These are phyloP conservation scores for Bombyx huttoni DNA, from an alignment of 2,888 invertebrate genomes.

Conservation along the genomic window DNA sequence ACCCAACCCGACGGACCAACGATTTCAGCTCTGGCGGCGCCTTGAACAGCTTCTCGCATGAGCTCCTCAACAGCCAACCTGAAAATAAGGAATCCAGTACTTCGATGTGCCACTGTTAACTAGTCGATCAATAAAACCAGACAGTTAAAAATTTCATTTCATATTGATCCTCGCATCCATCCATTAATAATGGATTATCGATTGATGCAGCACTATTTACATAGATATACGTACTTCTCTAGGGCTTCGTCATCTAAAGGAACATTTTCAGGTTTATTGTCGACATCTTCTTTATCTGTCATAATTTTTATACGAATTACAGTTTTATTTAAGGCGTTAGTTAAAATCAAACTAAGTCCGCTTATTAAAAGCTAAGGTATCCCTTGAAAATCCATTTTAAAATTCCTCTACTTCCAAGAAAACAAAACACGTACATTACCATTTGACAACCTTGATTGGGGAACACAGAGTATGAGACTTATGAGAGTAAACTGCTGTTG, in stretches of 20 bases:
- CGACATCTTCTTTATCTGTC: constrained; percentile 61
- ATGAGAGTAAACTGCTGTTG: no score
- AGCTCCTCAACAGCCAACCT: constrained; percentile 74
- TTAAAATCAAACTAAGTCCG: background rate
- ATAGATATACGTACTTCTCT: constrained; percentile 44
- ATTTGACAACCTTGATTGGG: background rate
- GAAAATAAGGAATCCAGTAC: constrained; percentile 11
- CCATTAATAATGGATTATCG: background rate
- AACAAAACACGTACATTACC: constrained; percentile 30
- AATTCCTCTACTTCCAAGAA: constrained; percentile 17
- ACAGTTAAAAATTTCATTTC: background rate
- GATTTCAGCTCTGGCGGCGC: constrained; percentile 72
- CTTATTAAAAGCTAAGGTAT: constrained; percentile 12
- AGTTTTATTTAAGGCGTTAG: constrained; percentile 8
- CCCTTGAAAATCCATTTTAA: constrained; percentile 20
- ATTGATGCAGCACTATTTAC: background rate
- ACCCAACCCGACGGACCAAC: constrained; percentile 75
- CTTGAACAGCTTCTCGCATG: constrained; percentile 72
- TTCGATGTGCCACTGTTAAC: background rate
- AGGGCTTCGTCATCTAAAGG: constrained; percentile 61
- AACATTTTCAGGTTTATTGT: constrained; percentile 52
- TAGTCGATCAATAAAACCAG: background rate
- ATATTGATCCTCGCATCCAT: background rate
- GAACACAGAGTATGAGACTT: no score
- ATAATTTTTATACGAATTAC: constrained; percentile 38